Percentiles rank a stretch among this genome's conserved stretches.
Conservation (phyloP, 2,113 vertebrate species). For the Polypterus senegalus region DNA sequence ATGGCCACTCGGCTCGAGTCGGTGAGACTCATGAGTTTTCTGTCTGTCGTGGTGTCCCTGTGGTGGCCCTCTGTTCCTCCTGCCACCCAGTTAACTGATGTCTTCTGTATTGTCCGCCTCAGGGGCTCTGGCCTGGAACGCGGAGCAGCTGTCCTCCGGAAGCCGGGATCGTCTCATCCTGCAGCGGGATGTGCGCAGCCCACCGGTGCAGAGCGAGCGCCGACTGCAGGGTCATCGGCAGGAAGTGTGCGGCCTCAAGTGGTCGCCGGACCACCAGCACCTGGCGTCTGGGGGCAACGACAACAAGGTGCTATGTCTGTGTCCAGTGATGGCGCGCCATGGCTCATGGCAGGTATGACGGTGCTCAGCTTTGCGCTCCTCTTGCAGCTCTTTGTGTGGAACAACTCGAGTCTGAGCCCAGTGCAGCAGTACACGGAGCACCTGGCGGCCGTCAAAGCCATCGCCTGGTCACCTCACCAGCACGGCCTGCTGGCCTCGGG, state of each 20-base stretch:
- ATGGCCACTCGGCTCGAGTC: constrained; percentile 60
- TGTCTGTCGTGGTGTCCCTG: too few species aligned
- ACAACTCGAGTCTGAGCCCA: constrained; percentile 57
- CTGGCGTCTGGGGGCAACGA: constrained; percentile 62
- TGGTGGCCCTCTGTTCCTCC: not conserved
- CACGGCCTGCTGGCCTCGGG: constrained; percentile 60
- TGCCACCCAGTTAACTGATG: not conserved
- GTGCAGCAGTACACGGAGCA: constrained; percentile 65
- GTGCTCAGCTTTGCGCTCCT: not conserved
- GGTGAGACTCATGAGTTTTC: constrained; percentile 36
- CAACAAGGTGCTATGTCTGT: constrained; percentile 43
- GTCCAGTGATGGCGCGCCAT: not conserved
- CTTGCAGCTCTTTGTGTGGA: constrained; percentile 55
- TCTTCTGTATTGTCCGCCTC: not conserved
- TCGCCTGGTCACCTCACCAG: constrained; percentile 64
- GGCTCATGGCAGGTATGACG: too few species aligned
- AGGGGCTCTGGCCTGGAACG: constrained; percentile 65
- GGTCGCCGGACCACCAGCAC: constrained; percentile 68
- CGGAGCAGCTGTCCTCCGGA: constrained; percentile 61
- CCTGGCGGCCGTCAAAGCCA: constrained; percentile 59
- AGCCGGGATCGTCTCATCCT: constrained; percentile 60
- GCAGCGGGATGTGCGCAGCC: constrained; percentile 51
- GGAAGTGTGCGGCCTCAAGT: constrained; percentile 63
- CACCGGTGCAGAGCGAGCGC: constrained; percentile 43
- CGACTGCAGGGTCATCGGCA: constrained; percentile 59